phyloP scores from a whole-genome alignment of 2,797 vertebrate genomes.

The Novumbra hubbsi region DNA sequence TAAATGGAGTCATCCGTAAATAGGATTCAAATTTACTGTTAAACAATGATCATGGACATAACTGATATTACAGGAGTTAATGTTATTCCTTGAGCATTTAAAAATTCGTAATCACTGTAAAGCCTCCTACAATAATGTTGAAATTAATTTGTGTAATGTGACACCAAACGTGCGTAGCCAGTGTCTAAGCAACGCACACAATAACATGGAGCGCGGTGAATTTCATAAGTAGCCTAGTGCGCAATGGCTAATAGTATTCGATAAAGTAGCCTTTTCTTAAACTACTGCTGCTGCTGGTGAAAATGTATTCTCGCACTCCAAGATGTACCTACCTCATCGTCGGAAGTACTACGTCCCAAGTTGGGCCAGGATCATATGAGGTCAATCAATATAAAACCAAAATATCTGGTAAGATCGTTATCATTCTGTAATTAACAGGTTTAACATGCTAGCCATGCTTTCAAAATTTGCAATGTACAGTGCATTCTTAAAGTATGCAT shows the following conservation, averaged over 20 bases:
- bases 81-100: neutral
- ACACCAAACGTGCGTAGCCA: neutral
- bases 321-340: conserved; percentile 45
- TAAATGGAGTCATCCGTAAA: neutral
- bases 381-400: conserved; percentile 14
- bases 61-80: neutral
- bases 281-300: neutral
- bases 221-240: neutral
- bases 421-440: neutral
- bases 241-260: too few species aligned
- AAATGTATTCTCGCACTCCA: conserved; percentile 61
- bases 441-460: neutral
- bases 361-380: conserved; percentile 67
- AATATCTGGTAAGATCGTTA: conserved; percentile 44
- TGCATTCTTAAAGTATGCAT: too few species aligned
- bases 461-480: neutral
- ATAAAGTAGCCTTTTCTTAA: too few species aligned
- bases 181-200: conserved; percentile 60
- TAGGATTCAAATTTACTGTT: neutral
- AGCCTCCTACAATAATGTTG: neutral
- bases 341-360: conserved; percentile 30
- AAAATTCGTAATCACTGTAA: neutral
- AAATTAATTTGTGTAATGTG: neutral
- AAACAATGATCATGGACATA: neutral
- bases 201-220: neutral